Conservation (phyloP, 37 sponge, comb jelly and placozoan species). For the Tethya wilhelma region DNA sequence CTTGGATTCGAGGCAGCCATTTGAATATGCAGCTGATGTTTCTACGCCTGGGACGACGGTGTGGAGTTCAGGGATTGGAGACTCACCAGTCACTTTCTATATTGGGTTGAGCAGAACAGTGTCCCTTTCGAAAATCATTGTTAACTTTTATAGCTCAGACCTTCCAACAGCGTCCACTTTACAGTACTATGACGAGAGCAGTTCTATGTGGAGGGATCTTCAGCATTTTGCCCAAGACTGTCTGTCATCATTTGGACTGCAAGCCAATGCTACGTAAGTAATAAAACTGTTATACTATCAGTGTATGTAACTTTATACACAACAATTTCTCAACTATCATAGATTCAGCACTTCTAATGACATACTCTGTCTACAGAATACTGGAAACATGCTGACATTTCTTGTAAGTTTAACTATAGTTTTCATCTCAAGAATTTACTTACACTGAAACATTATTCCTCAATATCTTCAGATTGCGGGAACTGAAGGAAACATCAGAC, state of each 20-base stretch:
- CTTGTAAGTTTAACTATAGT: neutral
- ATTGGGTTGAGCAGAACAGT: neutral
- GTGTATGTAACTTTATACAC: neutral
- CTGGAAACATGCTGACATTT: neutral
- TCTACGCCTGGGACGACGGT: constrained; percentile 3
- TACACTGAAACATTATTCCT: neutral
- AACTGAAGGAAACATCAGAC: neutral
- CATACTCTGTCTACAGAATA: neutral
- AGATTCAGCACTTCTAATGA: no score
- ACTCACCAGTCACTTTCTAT: neutral
- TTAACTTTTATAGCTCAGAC: neutral
- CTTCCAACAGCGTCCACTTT: constrained; percentile 2
- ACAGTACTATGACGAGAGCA: neutral
- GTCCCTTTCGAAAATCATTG: constrained; percentile 36
- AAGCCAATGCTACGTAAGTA: constrained; percentile 10
- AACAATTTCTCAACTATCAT: neutral
- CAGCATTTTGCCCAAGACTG: constrained; percentile 39
- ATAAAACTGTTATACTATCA: neutral
- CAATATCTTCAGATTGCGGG: constrained; percentile 6
- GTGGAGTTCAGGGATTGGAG: constrained; percentile 12
- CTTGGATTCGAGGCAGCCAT: neutral
- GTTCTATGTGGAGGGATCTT: constrained; percentile 6
- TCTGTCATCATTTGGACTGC: neutral
- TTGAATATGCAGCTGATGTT: constrained; percentile 27
- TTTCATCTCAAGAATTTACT: neutral